Evolutionary conservation across 2,113 vertebrate species (phyloP).

Genomic region (Eudyptes chrysolophus): DNA sequence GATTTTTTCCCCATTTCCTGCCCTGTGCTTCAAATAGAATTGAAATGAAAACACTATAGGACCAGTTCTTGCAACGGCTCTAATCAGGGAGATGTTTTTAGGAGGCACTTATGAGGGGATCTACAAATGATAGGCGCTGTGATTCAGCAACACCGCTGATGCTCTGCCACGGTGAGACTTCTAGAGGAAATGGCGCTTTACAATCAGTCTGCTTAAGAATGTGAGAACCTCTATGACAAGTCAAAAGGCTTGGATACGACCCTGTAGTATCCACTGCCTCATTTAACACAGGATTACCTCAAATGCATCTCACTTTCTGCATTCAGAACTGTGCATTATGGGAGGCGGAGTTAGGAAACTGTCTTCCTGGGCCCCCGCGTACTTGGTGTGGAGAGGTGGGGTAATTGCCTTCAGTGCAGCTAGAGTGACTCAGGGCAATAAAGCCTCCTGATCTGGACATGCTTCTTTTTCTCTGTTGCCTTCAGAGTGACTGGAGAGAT

Average conservation of each 20-base stretch:
- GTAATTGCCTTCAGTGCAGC: not conserved
- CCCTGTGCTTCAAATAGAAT: not conserved
- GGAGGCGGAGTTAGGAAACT: not conserved
- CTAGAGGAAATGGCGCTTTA: not conserved
- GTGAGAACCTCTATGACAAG: not conserved
- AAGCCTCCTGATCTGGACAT: not conserved
- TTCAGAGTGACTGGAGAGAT: not conserved
- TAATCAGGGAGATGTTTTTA: not conserved
- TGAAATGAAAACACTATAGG: not conserved
- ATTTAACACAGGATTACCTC: not conserved
- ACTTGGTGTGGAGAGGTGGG: not conserved
- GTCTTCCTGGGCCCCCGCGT: no score
- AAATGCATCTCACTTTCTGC: not conserved
- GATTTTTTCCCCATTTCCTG: not conserved
- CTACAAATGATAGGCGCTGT: not conserved
- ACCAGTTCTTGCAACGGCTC: not conserved
- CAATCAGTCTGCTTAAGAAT: not conserved
- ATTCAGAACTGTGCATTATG: not conserved
- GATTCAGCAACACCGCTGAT: not conserved
- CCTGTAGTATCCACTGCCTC: not conserved
- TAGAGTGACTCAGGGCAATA: not conserved
- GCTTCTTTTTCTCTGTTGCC: not conserved
- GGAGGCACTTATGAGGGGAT: accelerated
- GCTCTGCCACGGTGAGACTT: not conserved
- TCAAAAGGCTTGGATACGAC: not conserved